These are phyloP conservation scores for Caenorhabditis sp. DNA, from an alignment of 2,888 invertebrate species.

Conservation along the genomic window DNA sequence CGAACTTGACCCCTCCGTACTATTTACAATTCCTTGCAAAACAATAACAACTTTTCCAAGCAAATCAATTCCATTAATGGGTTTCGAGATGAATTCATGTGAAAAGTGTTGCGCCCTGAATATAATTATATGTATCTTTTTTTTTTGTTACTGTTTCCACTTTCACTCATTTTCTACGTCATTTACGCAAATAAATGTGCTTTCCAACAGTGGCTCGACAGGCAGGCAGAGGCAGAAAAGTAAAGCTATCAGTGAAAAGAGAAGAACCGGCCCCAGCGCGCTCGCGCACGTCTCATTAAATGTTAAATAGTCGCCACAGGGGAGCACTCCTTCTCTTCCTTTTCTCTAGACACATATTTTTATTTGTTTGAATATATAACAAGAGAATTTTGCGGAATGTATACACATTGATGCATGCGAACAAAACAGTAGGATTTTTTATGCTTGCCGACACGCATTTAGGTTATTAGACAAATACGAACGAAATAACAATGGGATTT, in stretches of 20 bases:
- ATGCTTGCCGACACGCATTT: conserved; percentile 3
- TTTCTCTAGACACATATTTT: neutral
- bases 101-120: conserved; percentile 55
- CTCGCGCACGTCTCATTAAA: conserved; percentile 25
- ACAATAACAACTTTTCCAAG: conserved; percentile 54
- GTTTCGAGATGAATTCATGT: conserved; percentile 57
- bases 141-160: neutral
- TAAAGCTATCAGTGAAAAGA: conserved; percentile 25
- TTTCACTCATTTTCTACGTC: conserved; percentile 1
- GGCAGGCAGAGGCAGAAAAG: conserved; percentile 28
- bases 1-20: conserved; percentile 44
- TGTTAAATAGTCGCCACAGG: conserved; percentile 34
- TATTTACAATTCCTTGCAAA: conserved; percentile 61
- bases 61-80: conserved; percentile 58
- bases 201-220: conserved; percentile 25
- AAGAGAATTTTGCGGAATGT: neutral
- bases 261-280: conserved; percentile 31
- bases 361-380: neutral
- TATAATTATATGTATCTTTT: conserved; percentile 8
- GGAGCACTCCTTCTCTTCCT: neutral
- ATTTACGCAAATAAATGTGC: conserved; percentile 7
- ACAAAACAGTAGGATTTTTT: neutral
- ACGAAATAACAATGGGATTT: conserved; percentile 6
- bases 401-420: neutral
- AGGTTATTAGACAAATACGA: conserved; percentile 9